Evolutionary conservation across 2,113 vertebrate species (phyloP).

Genomic region (Quiscalus mexicanus): DNA sequence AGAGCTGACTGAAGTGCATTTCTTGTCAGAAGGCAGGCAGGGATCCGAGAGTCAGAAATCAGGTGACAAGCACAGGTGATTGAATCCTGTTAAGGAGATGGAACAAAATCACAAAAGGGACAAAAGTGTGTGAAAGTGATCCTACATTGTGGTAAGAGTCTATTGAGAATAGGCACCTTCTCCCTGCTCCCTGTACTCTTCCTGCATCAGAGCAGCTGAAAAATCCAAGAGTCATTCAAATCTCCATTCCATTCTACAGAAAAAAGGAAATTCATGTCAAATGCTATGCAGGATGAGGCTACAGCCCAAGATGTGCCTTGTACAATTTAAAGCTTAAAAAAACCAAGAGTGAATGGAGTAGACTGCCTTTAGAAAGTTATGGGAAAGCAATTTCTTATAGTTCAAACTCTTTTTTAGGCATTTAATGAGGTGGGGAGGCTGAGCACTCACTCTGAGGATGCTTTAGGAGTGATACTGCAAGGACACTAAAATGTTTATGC

Average conservation of each 20-base stretch:
- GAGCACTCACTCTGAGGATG: background rate
- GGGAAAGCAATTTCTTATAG: background rate
- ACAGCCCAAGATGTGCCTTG: background rate
- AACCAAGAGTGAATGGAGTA: background rate
- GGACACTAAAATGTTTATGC: background rate
- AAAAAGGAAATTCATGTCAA: background rate
- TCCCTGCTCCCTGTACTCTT: background rate
- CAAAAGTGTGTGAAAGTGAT: background rate
- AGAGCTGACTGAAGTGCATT: constrained; percentile 15
- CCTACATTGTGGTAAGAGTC: background rate
- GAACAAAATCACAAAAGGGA: background rate
- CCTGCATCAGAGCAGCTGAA: background rate
- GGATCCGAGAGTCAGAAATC: constrained; percentile 7
- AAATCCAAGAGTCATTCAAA: background rate
- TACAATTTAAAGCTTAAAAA: background rate
- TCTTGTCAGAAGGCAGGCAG: background rate
- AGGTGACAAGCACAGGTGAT: background rate
- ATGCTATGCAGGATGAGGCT: background rate
- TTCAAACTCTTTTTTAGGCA: background rate
- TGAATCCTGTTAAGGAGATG: background rate
- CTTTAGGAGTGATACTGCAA: background rate
- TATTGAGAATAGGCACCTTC: background rate
- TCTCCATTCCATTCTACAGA: background rate
- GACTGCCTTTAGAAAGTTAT: background rate
- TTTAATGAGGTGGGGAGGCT: background rate